Base-by-base conservation (phyloP, 2,888 invertebrate genomes). In the Nomada fabriciana region DNA sequence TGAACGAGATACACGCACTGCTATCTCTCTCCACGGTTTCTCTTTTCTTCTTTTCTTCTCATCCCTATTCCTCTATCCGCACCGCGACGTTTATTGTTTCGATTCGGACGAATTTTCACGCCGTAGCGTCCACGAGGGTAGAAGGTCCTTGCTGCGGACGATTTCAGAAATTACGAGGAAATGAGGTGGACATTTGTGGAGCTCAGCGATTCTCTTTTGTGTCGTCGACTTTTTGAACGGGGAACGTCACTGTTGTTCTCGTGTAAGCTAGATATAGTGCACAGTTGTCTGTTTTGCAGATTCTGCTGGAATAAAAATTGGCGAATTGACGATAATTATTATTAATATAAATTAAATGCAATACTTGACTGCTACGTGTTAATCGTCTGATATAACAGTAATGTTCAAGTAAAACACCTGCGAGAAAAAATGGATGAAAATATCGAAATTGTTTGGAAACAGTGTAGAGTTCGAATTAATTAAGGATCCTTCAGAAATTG, bases 41-140 rank as follows among this genome's bases (percentile, higher is more conserved):
- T 2, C 18, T 11, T 25, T 7, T 71, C 25, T 42, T 10, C 47
- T 1, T 18, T n/a, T 43, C 18, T 20, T 9, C 2, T 7, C 2
- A 11, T 18, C 18, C 43, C 13, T 25, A 13, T 50, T 20, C 18
- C 29, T 18, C 50, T 50, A 59, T 23, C 36, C 57, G 10, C 11
- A 50, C 25, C 23, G 3, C 4, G 50, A 53, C 65, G 71, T 60
- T 77, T 55, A 57, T 68, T 69, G 75, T 60, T 36, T 53, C 53
- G 65, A 53, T 71, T 53, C 10, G 43, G 13, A 18, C 20, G 65
- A 25, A 77, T 71, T 78, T 77, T 50, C 36, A 57, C 29, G 25
- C 25, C 18, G 47, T 3, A 47, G 15, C 15, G 60, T 18, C 36
- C 20, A 20, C 42, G 11, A 23, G 20, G 9, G 15, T 20, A 55